These are phyloP conservation scores for Isurus oxyrinchus DNA, from an alignment of 2,113 vertebrate genomes.

Conservation along the genomic window DNA sequence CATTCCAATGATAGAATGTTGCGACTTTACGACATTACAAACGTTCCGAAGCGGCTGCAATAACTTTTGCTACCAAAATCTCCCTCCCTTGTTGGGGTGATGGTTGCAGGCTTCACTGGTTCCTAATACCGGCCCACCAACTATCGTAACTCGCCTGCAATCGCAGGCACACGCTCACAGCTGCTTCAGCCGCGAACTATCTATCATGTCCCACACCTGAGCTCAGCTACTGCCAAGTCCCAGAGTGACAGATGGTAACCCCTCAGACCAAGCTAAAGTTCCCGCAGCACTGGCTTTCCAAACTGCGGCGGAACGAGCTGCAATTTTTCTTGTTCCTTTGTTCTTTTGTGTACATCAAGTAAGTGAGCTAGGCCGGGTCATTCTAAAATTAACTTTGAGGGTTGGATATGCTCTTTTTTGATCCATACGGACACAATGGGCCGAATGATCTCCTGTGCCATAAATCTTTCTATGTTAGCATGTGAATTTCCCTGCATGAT, in stretches of 20 bases:
- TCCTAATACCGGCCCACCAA: not conserved
- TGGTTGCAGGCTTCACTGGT: not conserved
- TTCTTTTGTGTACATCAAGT: not conserved
- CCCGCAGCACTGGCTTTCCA: not conserved
- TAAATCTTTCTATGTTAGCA: not conserved
- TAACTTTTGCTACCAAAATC: not conserved
- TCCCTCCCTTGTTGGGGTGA: not conserved
- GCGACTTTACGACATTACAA: not conserved
- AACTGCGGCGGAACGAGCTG: not conserved
- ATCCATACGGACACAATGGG: no score
- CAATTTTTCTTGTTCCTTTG: not conserved
- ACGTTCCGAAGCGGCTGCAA: not conserved
- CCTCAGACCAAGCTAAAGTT: not conserved
- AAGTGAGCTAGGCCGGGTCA: not conserved
- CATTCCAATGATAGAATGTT: not conserved
- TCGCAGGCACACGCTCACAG: not conserved
- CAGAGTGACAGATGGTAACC: not conserved
- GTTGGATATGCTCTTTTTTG: not conserved
- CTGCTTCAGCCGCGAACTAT: not conserved
- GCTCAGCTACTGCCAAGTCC: not conserved
- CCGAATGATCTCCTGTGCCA: no score
- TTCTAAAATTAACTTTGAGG: not conserved
- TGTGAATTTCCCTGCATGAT: not conserved
- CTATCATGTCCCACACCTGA: not conserved
- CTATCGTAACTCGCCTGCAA: not conserved